Percentiles rank a stretch among this genome's conserved stretches.
phyloP scores from a whole-genome alignment of 2,113 vertebrate species.

The Mola mola region DNA sequence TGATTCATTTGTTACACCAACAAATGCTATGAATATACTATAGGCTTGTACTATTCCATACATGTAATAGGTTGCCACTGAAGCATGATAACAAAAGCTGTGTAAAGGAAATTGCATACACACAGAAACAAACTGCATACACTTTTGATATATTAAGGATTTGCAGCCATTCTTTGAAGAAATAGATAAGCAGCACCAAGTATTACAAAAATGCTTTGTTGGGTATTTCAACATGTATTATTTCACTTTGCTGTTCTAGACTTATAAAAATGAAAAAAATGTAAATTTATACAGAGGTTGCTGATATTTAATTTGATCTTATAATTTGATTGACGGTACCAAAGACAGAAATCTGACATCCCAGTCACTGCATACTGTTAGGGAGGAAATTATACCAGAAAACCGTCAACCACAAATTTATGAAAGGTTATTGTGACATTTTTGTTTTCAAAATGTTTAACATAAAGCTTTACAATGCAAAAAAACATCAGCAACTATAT shows the following conservation, averaged over 20 bases:
- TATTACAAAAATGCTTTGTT: neutral
- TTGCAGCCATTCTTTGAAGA: neutral
- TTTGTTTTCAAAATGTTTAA: no score
- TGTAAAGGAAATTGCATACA: conserved; percentile 24
- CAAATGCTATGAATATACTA: conserved; percentile 49
- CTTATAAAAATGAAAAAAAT: neutral
- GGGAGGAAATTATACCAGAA: no score
- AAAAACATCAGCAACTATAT: no score
- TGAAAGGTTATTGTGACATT: no score
- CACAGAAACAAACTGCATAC: conserved; percentile 6
- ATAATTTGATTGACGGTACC: no score
- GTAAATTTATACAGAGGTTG: neutral
- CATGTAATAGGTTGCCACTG: conserved; percentile 28
- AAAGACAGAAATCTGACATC: no score
- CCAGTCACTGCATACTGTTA: no score
- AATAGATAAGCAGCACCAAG: neutral
- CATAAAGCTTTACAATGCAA: no score
- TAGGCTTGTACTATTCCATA: conserved; percentile 1
- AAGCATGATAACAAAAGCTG: conserved; percentile 35
- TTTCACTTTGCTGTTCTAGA: no score
- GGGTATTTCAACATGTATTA: neutral
- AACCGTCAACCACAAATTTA: no score
- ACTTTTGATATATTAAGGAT: conserved; percentile 6
- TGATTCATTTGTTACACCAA: conserved; percentile 46
- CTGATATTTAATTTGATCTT: neutral